Conservation (phyloP, 2,888 invertebrate genomes). For the Lamellibrachia satsuma region DNA sequence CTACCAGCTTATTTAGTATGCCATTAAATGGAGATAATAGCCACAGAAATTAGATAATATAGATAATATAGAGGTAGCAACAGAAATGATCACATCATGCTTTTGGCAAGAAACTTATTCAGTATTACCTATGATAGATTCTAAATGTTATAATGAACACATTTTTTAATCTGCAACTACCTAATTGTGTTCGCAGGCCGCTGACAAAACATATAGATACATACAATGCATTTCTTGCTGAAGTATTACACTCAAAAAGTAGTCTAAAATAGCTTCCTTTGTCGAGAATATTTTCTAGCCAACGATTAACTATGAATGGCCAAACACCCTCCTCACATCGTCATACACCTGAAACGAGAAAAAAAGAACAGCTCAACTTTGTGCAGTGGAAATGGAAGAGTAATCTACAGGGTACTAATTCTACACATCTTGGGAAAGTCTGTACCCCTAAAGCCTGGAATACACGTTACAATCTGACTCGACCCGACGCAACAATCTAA, state of each 20-base stretch:
- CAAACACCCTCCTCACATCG: conserved; percentile 36
- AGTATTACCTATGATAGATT: neutral
- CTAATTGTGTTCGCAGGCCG: neutral
- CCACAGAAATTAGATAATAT: neutral
- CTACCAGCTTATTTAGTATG: neutral
- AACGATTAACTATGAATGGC: neutral
- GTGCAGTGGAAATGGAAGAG: neutral
- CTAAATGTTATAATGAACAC: neutral
- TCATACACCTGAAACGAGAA: conserved; percentile 35
- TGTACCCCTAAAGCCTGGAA: no score
- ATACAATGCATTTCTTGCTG: conserved; percentile 1
- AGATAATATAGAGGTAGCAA: neutral
- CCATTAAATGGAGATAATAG: neutral
- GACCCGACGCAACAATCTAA: no score
- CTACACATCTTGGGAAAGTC: no score
- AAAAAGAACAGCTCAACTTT: neutral
- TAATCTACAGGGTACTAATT: no score
- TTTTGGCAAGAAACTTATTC: neutral
- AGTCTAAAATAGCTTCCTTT: neutral
- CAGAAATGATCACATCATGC: neutral
- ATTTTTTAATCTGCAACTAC: neutral
- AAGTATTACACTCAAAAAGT: neutral
- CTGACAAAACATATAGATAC: neutral
- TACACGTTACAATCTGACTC: no score
- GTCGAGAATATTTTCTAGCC: neutral